Percentiles rank a stretch among this genome's conserved stretches.
Conservation (phyloP, 2,797 vertebrate genomes). For the Falco cherrug region DNA sequence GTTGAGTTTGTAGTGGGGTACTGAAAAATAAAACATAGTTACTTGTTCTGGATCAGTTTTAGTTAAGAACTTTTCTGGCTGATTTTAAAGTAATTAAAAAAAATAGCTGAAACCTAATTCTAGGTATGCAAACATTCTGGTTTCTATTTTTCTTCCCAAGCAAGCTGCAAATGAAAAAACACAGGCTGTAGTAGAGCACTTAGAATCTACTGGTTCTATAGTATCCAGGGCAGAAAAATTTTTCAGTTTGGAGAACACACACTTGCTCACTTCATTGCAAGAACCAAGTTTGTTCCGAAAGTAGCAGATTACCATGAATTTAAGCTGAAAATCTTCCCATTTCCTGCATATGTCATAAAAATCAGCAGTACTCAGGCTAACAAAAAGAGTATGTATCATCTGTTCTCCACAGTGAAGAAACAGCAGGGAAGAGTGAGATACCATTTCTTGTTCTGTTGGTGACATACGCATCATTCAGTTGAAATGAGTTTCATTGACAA, state of each 20-base stretch:
- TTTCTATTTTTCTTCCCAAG: not conserved
- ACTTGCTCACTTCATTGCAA: not conserved
- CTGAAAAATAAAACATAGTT: not conserved
- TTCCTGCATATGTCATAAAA: not conserved
- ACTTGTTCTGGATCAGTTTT: not conserved
- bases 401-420: not conserved
- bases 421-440: not conserved
- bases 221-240: not conserved
- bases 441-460: not conserved
- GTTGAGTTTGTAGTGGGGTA: not conserved
- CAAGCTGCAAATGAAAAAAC: not conserved
- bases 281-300: not conserved
- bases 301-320: not conserved
- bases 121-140: not conserved
- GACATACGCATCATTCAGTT: not conserved
- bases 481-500: not conserved
- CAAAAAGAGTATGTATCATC: not conserved
- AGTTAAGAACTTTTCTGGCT: not conserved
- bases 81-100: not conserved
- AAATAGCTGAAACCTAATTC: not conserved
- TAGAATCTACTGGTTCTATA: not conserved
- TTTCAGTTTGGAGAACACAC: not conserved
- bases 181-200: not conserved
- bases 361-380: not conserved
- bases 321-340: not conserved